These are phyloP conservation scores for Spermophilus dauricus DNA, from an alignment of 2,113 vertebrate genomes.

Conservation along the genomic window DNA sequence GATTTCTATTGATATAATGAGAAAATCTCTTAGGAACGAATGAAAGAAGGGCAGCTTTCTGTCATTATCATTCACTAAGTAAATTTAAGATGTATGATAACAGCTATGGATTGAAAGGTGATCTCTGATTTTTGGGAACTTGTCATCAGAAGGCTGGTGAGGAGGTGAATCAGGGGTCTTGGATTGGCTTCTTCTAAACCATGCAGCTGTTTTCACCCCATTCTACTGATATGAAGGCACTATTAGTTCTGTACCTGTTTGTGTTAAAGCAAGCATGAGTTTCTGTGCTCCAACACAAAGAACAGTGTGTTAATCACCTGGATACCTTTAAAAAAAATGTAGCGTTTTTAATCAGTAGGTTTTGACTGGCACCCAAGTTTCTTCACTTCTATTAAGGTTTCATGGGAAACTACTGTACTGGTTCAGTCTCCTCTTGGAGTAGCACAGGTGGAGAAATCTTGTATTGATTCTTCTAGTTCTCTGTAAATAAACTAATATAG, in stretches of 20 bases:
- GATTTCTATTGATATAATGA: neutral
- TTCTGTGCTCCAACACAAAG: neutral
- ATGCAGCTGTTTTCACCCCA: neutral
- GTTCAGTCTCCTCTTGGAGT: neutral
- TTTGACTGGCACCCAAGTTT: neutral
- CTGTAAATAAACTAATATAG: neutral
- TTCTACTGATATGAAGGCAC: neutral
- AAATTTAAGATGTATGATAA: neutral
- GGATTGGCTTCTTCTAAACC: neutral
- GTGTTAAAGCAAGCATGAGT: neutral
- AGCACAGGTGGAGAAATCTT: conserved; percentile 5
- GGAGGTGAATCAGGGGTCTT: neutral
- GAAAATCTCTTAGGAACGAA: conserved; percentile 32
- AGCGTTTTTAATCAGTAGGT: neutral
- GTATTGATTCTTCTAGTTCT: neutral
- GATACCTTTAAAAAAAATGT: neutral
- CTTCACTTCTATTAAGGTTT: neutral
- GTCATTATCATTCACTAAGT: neutral
- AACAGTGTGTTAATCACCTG: neutral
- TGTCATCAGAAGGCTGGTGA: neutral
- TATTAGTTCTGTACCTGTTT: neutral
- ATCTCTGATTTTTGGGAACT: neutral
- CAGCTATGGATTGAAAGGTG: neutral
- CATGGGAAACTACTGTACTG: neutral
- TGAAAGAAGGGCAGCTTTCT: neutral